These are phyloP conservation scores for Himalopsyche kuldschensis DNA, from an alignment of 2,888 invertebrate genomes.

Conservation along the genomic window DNA sequence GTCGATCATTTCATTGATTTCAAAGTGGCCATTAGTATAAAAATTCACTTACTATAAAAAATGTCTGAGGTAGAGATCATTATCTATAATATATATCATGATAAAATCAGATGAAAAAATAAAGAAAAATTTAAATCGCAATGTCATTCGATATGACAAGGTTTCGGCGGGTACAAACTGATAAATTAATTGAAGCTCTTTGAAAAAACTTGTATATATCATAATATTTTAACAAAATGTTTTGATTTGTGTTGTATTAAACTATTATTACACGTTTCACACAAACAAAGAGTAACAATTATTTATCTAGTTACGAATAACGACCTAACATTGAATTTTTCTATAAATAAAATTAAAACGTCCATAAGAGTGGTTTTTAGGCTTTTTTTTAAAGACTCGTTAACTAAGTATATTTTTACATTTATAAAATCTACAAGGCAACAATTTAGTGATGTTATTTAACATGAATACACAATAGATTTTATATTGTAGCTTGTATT, in stretches of 20 bases:
- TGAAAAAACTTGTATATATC: too few relatives aligned
- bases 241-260: not conserved
- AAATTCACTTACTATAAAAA: not conserved
- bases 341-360: not conserved
- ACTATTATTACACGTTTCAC: not conserved
- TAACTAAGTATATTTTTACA: conserved; percentile 1
- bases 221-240: too few relatives aligned
- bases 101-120: conserved; percentile 4
- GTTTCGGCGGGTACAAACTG: too few relatives aligned
- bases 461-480: not conserved
- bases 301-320: not conserved
- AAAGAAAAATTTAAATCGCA: not conserved
- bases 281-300: not conserved
- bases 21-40: not conserved
- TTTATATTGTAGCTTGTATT: not conserved
- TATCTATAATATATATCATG: not conserved
- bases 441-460: conserved; percentile 30
- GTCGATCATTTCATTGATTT: not conserved
- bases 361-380: not conserved
- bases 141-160: too few relatives aligned
- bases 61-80: not conserved
- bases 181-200: too few relatives aligned
- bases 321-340: not conserved
- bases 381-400: not conserved
- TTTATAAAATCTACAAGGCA: conserved; percentile 39